Conservation (phyloP, 2,797 vertebrate genomes). For the Megalops cyprinoides region DNA sequence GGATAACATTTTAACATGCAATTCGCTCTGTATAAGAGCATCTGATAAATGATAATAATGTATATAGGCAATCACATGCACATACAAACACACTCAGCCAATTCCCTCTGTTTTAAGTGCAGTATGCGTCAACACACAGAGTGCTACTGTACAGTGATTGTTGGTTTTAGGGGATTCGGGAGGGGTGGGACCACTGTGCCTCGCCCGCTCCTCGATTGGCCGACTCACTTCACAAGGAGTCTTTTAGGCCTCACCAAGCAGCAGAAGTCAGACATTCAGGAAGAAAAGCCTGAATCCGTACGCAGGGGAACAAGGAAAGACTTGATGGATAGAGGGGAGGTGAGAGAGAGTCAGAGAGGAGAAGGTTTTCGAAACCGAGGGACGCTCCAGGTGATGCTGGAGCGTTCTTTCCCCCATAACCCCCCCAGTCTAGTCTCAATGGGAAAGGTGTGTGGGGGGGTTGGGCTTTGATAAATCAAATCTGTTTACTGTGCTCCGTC, state of each 20-base stretch:
- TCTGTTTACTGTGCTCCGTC: constrained; percentile 20
- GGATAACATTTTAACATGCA: too few relatives aligned
- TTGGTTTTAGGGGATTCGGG: constrained; percentile 14
- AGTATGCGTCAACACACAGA: neutral
- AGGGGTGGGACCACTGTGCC: neutral
- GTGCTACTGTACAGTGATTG: constrained; percentile 10
- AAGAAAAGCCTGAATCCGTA: neutral
- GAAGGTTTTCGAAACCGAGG: neutral
- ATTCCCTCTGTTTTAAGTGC: neutral
- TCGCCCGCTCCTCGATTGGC: neutral
- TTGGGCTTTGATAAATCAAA: constrained; percentile 18
- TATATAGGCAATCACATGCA: neutral
- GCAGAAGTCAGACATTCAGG: neutral
- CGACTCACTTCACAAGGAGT: neutral
- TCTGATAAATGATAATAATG: too few relatives aligned
- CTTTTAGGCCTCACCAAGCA: neutral
- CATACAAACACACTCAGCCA: neutral
- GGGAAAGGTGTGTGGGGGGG: too few relatives aligned
- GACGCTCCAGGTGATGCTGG: neutral
- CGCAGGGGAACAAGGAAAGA: neutral
- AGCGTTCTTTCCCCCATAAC: neutral
- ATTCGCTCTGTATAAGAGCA: too few relatives aligned
- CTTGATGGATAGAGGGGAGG: neutral
- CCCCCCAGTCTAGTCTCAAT: neutral
- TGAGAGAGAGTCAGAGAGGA: neutral